Evolutionary conservation across 2,113 vertebrate genomes (phyloP).

Genomic region (Protomyctophum bolini): DNA sequence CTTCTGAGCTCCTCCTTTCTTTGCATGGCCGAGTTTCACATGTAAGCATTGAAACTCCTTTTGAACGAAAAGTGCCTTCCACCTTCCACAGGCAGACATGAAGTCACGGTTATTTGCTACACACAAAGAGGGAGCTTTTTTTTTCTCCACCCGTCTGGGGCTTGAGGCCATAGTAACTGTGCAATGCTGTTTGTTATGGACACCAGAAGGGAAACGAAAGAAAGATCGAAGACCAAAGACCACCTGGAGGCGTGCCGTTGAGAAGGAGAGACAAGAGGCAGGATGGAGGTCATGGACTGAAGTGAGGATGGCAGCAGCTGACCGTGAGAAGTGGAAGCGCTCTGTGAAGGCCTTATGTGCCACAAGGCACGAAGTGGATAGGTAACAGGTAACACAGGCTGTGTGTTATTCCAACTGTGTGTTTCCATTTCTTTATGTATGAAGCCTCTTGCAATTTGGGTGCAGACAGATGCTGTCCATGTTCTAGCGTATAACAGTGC

Average conservation of each 20-base stretch:
- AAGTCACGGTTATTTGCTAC: conserved; percentile 33
- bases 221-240: too few species aligned
- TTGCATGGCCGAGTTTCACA: conserved; percentile 24
- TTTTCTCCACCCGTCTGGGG: conserved; percentile 44
- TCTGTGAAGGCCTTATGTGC: too few species aligned
- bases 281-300: too few species aligned
- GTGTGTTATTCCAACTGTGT: background rate
- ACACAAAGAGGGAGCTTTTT: conserved; percentile 39
- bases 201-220: too few species aligned
- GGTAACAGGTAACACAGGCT: too few species aligned
- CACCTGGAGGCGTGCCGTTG: too few species aligned
- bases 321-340: too few species aligned
- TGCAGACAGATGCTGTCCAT: conserved; percentile 44
- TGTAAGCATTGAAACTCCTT: conserved; percentile 40
- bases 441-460: conserved; percentile 33
- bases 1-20: background rate
- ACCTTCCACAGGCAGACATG: conserved; percentile 7
- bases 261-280: too few species aligned
- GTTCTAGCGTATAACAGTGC: conserved; percentile 47
- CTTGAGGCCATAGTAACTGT: conserved; percentile 41
- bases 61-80: conserved; percentile 28
- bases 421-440: conserved; percentile 44
- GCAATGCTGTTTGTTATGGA: conserved; percentile 36
- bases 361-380: too few species aligned
- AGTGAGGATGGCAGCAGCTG: too few species aligned